Conservation (phyloP, 2,888 invertebrate genomes). For the Ophion ellenae region DNA sequence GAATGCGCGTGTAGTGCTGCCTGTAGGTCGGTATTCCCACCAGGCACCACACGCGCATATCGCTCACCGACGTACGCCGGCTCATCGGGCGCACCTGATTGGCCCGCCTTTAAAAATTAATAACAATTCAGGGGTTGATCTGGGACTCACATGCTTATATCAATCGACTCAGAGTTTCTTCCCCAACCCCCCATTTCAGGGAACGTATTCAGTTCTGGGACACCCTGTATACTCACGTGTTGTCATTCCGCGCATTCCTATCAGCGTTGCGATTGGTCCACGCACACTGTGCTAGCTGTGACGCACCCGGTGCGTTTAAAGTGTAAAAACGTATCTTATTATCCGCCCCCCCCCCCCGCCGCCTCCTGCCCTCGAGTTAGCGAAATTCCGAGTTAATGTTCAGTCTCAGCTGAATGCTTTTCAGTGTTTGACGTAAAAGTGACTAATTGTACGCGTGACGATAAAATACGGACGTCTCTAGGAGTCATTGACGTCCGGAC, state of each 20-base stretch:
- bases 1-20: too few species aligned
- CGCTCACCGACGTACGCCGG: too few species aligned
- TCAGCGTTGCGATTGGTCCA: conserved; percentile 30
- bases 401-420: background rate
- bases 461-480: conserved; percentile 1
- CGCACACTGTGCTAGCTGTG: background rate
- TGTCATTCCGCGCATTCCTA: conserved; percentile 8
- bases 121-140: too few species aligned
- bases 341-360: background rate
- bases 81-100: too few species aligned
- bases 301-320: conserved; percentile 25
- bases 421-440: conserved; percentile 11
- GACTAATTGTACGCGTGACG: background rate
- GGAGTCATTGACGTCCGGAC: background rate
- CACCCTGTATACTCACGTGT: background rate
- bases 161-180: too few species aligned
- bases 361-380: background rate
- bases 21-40: too few species aligned
- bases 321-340: background rate
- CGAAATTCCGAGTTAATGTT: background rate
- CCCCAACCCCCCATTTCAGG: too few species aligned
- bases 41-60: too few species aligned
- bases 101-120: too few species aligned
- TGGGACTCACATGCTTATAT: too few species aligned
- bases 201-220: too few species aligned